Conservation (phyloP, 53 echinoderm and acorn worm genomes). For the Paracentrotus lividus region DNA sequence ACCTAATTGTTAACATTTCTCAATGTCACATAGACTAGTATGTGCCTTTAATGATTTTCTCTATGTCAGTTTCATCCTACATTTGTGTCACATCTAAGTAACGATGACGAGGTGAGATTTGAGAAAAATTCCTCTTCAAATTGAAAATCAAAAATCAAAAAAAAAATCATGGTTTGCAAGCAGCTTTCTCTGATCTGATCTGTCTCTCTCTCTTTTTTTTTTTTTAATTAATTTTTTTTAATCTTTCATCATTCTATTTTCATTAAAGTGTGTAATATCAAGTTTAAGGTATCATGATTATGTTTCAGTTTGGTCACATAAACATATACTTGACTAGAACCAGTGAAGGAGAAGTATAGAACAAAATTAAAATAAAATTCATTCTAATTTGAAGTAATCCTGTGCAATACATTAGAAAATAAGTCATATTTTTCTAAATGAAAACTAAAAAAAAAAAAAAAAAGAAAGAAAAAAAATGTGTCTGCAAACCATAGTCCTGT, state of each 20-base stretch:
- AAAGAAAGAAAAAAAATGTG: no score
- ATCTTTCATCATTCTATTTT: not conserved
- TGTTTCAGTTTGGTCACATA: not conserved
- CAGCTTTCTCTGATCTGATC: not conserved
- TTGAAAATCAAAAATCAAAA: not conserved
- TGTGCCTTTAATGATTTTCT: conserved; percentile 19
- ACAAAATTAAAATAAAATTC: no score
- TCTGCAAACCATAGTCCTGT: no score
- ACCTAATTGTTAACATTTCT: not conserved
- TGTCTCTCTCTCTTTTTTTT: no score
- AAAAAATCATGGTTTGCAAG: not conserved
- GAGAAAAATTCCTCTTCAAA: not conserved
- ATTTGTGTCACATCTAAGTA: not conserved
- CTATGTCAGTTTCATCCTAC: conserved; percentile 15
- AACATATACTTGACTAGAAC: no score
- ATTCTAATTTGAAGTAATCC: no score
- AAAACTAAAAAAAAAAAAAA: no score
- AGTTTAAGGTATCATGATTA: not conserved
- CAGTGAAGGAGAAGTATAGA: no score
- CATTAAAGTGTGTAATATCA: not conserved
- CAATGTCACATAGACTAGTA: not conserved
- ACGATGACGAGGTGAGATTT: conserved; percentile 27
- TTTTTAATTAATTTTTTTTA: not conserved
- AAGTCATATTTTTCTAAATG: no score
- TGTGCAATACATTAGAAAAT: no score